Percentiles rank a stretch among this genome's conserved stretches.
phyloP scores from a whole-genome alignment of 1,140 invertebrate genomes.

The Pseudoatta argentina region DNA sequence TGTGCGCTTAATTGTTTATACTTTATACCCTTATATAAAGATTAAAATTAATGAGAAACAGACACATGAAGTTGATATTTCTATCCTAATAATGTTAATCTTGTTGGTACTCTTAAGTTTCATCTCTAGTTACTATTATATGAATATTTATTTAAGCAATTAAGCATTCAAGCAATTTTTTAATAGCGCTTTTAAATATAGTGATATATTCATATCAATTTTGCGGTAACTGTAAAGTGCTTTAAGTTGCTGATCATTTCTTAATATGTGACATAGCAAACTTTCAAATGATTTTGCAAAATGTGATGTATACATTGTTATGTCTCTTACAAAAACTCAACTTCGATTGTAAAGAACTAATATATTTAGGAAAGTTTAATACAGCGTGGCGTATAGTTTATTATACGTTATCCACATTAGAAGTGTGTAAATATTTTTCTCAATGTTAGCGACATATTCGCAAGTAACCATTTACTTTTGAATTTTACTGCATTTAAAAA shows the following conservation, averaged over 20 bases:
- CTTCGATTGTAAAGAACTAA: slow-evolving; percentile 29
- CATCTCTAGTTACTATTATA: neutral
- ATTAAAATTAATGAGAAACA: slow-evolving; percentile 46
- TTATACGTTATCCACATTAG: neutral
- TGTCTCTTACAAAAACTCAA: neutral
- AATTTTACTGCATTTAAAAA: neutral
- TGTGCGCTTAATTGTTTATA: slow-evolving; percentile 54
- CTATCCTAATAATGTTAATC: slow-evolving; percentile 29
- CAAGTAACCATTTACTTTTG: neutral
- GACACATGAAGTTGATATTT: slow-evolving; percentile 28
- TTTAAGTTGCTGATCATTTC: slow-evolving; percentile 13
- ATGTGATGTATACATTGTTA: slow-evolving; percentile 20
- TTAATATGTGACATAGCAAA: neutral
- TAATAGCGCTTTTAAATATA: neutral
- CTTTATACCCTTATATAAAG: slow-evolving; percentile 62
- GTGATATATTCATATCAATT: slow-evolving; percentile 18
- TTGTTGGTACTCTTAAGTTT: neutral
- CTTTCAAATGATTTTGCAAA: slow-evolving; percentile 9
- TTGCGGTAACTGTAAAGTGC: slow-evolving; percentile 37
- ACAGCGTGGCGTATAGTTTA: slow-evolving; percentile 11
- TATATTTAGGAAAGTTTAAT: slow-evolving; percentile 44
- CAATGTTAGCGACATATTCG: neutral
- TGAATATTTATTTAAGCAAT: neutral
- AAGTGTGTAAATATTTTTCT: neutral
- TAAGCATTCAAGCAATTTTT: neutral